Evolutionary conservation across 2,888 invertebrate species (phyloP).

Genomic region (Hypsopygia costalis): DNA sequence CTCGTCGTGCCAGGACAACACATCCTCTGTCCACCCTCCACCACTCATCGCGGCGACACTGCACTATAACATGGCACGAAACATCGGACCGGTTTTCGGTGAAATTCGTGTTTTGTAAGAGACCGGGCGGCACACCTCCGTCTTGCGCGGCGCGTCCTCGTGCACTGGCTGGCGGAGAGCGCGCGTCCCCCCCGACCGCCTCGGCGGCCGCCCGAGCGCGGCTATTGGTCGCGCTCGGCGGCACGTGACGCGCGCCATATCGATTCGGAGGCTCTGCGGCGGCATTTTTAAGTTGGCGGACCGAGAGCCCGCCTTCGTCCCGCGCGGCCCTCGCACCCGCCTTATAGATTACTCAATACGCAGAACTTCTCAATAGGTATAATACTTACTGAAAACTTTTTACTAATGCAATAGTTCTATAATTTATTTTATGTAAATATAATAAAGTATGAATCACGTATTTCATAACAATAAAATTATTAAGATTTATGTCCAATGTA

Average conservation of each 20-base stretch:
- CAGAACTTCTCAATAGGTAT: conserved; percentile 10
- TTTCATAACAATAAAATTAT: too few relatives aligned
- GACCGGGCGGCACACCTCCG: conserved; percentile 40
- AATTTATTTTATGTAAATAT: too few relatives aligned
- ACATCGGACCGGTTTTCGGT: conserved; percentile 68
- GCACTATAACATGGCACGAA: conserved; percentile 65
- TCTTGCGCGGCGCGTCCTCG: conserved; percentile 44
- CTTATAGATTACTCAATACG: conserved; percentile 32
- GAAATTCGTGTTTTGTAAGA: conserved; percentile 43
- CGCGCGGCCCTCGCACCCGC: conserved; percentile 59
- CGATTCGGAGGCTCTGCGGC: conserved; percentile 89
- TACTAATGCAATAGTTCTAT: too few relatives aligned
- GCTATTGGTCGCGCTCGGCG: conserved; percentile 72
- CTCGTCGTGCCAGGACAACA: conserved; percentile 72
- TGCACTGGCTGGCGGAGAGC: conserved; percentile 61
- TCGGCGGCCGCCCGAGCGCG: conserved; percentile 57
- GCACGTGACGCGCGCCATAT: conserved; percentile 87
- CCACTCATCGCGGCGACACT: conserved; percentile 65
- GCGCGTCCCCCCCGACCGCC: conserved; percentile 39
- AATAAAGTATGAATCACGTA: too few relatives aligned
- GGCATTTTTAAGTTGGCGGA: conserved; percentile 88
- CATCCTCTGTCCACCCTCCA: conserved; percentile 76
- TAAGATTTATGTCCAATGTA: too few relatives aligned
- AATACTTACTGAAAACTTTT: not conserved
- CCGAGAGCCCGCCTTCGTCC: conserved; percentile 71